These are phyloP conservation scores for Chiridota heheva DNA, from an alignment of 35 echinoderm and acorn worm genomes.

Conservation along the genomic window DNA sequence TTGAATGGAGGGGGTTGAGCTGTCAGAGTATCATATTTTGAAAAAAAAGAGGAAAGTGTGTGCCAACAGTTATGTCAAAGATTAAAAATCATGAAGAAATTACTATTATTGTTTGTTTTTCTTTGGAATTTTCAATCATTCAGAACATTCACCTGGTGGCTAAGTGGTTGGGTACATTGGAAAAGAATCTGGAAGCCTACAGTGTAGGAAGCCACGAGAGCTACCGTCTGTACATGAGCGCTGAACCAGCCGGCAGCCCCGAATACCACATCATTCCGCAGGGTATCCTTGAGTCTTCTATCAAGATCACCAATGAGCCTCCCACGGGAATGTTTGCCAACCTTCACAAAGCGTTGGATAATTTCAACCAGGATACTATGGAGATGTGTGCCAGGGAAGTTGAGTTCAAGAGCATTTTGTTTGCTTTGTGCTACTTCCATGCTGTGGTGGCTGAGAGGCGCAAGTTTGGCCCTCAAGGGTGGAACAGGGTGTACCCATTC, in stretches of 20 bases:
- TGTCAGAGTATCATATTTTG: no score
- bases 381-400: slow-evolving; percentile 99
- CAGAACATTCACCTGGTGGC: slow-evolving; percentile 99
- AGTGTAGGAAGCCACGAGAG: slow-evolving; percentile 73
- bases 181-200: slow-evolving; percentile 96
- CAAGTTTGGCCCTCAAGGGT: slow-evolving; percentile 98
- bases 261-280: slow-evolving; percentile 96
- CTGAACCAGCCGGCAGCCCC: slow-evolving; percentile 79
- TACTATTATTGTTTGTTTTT: neutral
- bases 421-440: slow-evolving; percentile 99
- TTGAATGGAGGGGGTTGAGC: no score
- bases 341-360: slow-evolving; percentile 93
- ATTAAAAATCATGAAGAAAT: no score
- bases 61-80: no score
- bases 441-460: slow-evolving; percentile 94
- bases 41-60: no score
- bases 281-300: slow-evolving; percentile 90
- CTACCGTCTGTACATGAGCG: slow-evolving; percentile 97
- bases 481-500: slow-evolving; percentile 96
- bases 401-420: slow-evolving; percentile 97
- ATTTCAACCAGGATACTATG: slow-evolving; percentile 95
- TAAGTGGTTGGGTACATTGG: slow-evolving; percentile 95
- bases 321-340: slow-evolving; percentile 99
- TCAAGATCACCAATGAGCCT: slow-evolving; percentile 99
- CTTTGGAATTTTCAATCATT: neutral